Base-by-base conservation (phyloP, 2,888 invertebrate genomes). In the Lysandra bellargus region DNA sequence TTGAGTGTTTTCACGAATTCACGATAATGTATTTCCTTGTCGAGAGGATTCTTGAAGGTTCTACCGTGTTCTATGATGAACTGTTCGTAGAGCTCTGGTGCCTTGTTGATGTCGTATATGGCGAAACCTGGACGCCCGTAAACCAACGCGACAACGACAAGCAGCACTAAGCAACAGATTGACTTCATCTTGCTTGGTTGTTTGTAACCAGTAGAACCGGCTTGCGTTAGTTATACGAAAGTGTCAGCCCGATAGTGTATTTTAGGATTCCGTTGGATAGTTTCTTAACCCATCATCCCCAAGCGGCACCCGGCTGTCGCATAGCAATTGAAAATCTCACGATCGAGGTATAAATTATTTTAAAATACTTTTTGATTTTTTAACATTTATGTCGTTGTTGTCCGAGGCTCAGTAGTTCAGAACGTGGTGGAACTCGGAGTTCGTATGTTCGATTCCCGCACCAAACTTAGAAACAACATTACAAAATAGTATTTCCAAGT, bases 21-120 rank as follows among this genome's bases (percentile, higher is more conserved):
- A 64, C 83, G 72, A 75, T 81, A 89, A 80, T 88, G 90, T 1
- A 49, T 40, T 0, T 85, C 79, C 80, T 79, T 85, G 60, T 91
- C 90, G 0, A 80, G 85, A 0, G 84, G 86, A 82, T 87, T 84
- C 73, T 86, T 87, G 80, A 90, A 90, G 3, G 80, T 40, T 81
- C 83, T 88, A 44, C 87, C 80, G 80, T 83, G 81, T 0, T 88
- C 85, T 75, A 84, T 83, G 0, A 87, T 80, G 80, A 87, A 90
- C n/a, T 85, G 60, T 0, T 85, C 85, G 57, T 90, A 91, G 12
- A 87, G 61, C 0, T 37, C 64, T 0, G 81, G 80, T 0, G 87
- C 87, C 5, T 88, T 77, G 4, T 78, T 80, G 7, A 88, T 0
- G 37, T 90, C 84, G 82, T 86, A 89, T 64, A 81, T 4, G 4